A percentile compares a stretch with the other conserved stretches of the same genome.
These are phyloP conservation scores for Enteromius paludinosus DNA, from an alignment of 2,797 vertebrate genomes.

Conservation along the genomic window DNA sequence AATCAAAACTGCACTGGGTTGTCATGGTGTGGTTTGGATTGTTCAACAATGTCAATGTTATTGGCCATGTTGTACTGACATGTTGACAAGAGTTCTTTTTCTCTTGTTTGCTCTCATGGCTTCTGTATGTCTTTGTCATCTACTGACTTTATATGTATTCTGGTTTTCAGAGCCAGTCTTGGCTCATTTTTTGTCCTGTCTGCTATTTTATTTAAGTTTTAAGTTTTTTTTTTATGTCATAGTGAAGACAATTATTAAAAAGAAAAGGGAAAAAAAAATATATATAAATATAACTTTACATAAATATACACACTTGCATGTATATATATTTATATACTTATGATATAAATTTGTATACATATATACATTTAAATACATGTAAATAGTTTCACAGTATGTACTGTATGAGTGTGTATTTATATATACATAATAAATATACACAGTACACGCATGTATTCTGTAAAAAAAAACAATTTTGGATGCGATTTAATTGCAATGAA, in stretches of 20 bases:
- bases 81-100: constrained; percentile 11
- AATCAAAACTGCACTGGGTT: constrained; percentile 22
- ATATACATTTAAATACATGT: too few species aligned
- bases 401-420: too few species aligned
- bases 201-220: background rate
- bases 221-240: background rate
- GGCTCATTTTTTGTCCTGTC: background rate
- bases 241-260: background rate
- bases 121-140: constrained; percentile 20
- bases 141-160: constrained; percentile 1
- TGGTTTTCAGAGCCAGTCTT: constrained; percentile 1
- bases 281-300: background rate
- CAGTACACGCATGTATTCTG: too few species aligned
- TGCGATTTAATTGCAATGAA: too few species aligned
- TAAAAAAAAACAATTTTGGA: too few species aligned
- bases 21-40: constrained; percentile 42
- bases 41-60: constrained; percentile 5
- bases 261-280: background rate
- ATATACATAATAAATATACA: too few species aligned
- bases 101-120: constrained; percentile 1
- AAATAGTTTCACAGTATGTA: too few species aligned
- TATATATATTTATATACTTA: too few species aligned
- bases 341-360: too few species aligned
- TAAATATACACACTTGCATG: too few species aligned
- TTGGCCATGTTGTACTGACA: constrained; percentile 31